Evolutionary conservation across 2,113 vertebrate species (phyloP).

Genomic region (Bufo bufo): DNA sequence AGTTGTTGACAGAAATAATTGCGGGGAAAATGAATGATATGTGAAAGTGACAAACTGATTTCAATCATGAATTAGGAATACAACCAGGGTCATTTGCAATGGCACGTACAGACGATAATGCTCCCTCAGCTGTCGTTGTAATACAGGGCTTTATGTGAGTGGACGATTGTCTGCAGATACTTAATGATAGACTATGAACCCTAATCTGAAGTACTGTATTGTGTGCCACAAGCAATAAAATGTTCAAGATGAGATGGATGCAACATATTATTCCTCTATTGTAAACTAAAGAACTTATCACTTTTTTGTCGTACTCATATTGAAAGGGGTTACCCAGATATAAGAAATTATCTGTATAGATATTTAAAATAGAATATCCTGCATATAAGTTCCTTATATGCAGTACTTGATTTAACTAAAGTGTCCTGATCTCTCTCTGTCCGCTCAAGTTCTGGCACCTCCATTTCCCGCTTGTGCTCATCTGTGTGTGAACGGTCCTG

Average conservation of each 20-base stretch:
- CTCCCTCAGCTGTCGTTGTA: neutral
- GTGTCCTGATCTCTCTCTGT: too few relatives aligned
- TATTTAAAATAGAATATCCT: too few relatives aligned
- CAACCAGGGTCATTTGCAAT: neutral
- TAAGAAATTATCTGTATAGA: too few relatives aligned
- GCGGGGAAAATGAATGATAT: neutral
- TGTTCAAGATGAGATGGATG: neutral
- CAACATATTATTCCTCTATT: neutral
- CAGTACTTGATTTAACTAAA: too few relatives aligned
- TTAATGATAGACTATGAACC: too few relatives aligned
- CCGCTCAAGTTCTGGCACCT: too few relatives aligned
- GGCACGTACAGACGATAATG: neutral
- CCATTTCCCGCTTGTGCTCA: too few relatives aligned
- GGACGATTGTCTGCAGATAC: neutral
- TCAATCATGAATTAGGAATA: slow-evolving; percentile 13
- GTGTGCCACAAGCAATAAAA: neutral
- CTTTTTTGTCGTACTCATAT: too few relatives aligned
- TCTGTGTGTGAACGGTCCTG: too few relatives aligned
- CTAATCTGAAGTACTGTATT: neutral
- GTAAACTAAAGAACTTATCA: neutral
- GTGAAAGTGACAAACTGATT: slow-evolving; percentile 21
- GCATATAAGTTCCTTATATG: too few relatives aligned
- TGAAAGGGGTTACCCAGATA: too few relatives aligned
- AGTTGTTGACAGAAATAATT: slow-evolving; percentile 37
- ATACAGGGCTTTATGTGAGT: neutral